phyloP scores from a whole-genome alignment of 2,888 invertebrate species.

The Melikaiella ostensackeni region DNA sequence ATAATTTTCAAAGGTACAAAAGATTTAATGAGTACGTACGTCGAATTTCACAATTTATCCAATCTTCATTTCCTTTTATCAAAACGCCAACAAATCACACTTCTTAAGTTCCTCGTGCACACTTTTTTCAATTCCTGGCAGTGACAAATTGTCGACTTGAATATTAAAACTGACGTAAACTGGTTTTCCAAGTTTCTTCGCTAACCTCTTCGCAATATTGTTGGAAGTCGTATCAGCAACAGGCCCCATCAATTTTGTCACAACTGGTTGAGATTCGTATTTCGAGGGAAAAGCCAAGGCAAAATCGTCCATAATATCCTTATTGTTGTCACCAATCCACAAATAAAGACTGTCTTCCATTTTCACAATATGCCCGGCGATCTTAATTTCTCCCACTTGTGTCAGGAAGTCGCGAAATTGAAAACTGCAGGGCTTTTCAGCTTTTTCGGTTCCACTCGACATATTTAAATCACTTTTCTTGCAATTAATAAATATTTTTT shows the following conservation, averaged over 20 bases:
- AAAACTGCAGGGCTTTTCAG: constrained; percentile 63
- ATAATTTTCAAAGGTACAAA: background rate
- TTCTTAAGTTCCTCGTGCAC: constrained; percentile 70
- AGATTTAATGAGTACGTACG: background rate
- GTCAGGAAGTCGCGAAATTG: constrained; percentile 67
- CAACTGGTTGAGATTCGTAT: constrained; percentile 64
- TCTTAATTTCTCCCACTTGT: constrained; percentile 64
- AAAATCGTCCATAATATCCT: constrained; percentile 69
- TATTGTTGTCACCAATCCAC: constrained; percentile 71
- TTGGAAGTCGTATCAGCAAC: constrained; percentile 66
- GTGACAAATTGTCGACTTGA: constrained; percentile 60
- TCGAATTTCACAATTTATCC: background rate
- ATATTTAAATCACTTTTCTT: background rate
- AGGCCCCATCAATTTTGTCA: constrained; percentile 73
- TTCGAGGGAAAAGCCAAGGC: constrained; percentile 68
- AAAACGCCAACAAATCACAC: constrained; percentile 62
- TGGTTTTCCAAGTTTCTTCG: constrained; percentile 71
- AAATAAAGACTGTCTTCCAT: constrained; percentile 73
- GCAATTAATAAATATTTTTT: no score
- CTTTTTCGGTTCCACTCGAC: background rate
- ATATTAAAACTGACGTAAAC: constrained; percentile 77
- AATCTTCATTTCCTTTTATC: constrained; percentile 18
- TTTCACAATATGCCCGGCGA: constrained; percentile 70
- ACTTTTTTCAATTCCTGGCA: constrained; percentile 69
- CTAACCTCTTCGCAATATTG: constrained; percentile 72